Base-by-base conservation (phyloP, 2,113 vertebrate species). In the Columba janthina region DNA sequence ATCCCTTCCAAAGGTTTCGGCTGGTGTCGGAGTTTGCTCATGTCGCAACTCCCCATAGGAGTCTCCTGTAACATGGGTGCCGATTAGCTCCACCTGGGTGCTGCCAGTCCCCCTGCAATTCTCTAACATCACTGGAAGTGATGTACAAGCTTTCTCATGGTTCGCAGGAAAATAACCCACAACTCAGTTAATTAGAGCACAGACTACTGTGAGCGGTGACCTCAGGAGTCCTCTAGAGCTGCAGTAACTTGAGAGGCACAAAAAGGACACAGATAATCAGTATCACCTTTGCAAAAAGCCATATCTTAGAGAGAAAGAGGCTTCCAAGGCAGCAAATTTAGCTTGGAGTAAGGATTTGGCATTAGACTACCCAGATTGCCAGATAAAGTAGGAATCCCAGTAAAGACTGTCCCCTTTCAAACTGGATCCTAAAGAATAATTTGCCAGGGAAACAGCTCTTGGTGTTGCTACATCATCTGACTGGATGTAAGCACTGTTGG, bases 21-120 rank as follows among this genome's bases (percentile, higher is more conserved):
- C 15, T 51, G 38, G 11, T 61, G 34, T 21, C 75, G 15, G 48
- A 64, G n/a, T 84, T 87, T 60, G 44, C 20, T 60, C 18, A 18
- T 0, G 0, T 32, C 0, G 0, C n/a, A 53, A 25, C 24, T 74
- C 22, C 44, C 12, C 3, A 1, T 34, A 71, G 19, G 18, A 50
- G 32, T 60, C 51, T 88, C 78, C 50, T 83, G 18, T 31, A 69
- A 56, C 17, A 5, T 4, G 8, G 64, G 36, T 46, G 20, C 56
- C 50, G 32, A 17, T 57, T 19, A 60, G 21, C 9, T 73, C 34
- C 40, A 36, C 20, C 25, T 38, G 22, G 16, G 31, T 60, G 14
- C 51, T 85, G 48, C 57, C 51, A 61, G 19, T 58, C 51, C 11
- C 54, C 34, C 69, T 88, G 26, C 12, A 83, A 10, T 32, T 77